A percentile compares a stretch with the other conserved stretches of the same genome.
phyloP scores from a whole-genome alignment of 2,888 invertebrate species.

The Crepidodera aurea region DNA sequence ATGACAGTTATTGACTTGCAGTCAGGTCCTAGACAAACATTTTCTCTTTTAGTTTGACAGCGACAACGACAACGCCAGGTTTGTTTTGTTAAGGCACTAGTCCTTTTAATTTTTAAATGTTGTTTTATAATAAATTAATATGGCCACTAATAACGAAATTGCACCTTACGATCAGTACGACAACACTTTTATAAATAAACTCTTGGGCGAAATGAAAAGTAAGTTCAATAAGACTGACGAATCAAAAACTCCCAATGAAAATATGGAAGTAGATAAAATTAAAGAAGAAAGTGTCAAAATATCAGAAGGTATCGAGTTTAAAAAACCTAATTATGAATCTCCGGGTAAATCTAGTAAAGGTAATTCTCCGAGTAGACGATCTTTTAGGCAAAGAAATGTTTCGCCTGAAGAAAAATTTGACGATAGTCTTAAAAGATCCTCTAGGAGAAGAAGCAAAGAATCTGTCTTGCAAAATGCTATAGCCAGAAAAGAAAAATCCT shows the following conservation, averaged over 20 bases:
- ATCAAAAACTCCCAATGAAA: slow-evolving; percentile 33
- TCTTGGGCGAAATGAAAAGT: slow-evolving; percentile 59
- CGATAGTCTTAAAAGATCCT: slow-evolving; percentile 68
- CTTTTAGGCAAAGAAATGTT: slow-evolving; percentile 52
- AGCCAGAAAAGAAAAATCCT: slow-evolving; percentile 76
- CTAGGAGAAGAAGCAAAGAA: slow-evolving; percentile 68
- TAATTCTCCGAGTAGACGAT: slow-evolving; percentile 43
- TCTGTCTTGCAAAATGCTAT: slow-evolving; percentile 76
- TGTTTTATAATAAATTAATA: too few relatives aligned
- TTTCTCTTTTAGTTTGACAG: too few relatives aligned
- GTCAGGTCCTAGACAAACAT: too few relatives aligned
- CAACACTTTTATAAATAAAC: slow-evolving; percentile 51
- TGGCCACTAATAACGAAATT: slow-evolving; percentile 10
- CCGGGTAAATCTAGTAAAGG: slow-evolving; percentile 46
- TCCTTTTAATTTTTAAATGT: too few relatives aligned
- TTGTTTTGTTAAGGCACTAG: too few relatives aligned
- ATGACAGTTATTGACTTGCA: too few relatives aligned
- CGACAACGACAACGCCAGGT: too few relatives aligned
- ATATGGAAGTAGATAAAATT: slow-evolving; percentile 29
- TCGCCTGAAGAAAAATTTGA: slow-evolving; percentile 43
- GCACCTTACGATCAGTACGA: slow-evolving; percentile 23
- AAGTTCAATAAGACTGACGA: slow-evolving; percentile 51
- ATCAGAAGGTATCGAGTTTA: slow-evolving; percentile 37
- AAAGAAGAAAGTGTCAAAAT: slow-evolving; percentile 8
- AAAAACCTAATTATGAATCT: slow-evolving; percentile 48